Percentiles rank a stretch among this genome's conserved stretches.
phyloP scores from a whole-genome alignment of 1,140 invertebrate genomes.

The Medauroidea extradentata region DNA sequence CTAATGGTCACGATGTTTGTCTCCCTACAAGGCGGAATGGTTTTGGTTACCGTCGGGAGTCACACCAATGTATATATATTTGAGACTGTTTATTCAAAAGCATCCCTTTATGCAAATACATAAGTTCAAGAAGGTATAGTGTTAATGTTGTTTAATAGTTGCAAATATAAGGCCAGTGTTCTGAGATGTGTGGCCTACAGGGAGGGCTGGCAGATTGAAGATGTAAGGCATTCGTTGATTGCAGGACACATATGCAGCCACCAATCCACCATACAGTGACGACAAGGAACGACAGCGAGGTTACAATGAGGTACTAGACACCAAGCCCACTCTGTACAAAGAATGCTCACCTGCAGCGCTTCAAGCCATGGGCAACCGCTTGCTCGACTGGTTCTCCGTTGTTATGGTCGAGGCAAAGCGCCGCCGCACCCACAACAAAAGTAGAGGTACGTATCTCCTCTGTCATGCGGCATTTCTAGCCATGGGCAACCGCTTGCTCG shows the following conservation, averaged over 20 bases:
- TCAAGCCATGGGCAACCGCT: constrained; percentile 80
- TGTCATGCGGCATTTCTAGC: constrained; percentile 68
- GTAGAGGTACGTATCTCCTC: constrained; percentile 5
- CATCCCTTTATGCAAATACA: no score
- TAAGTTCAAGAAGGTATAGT: no score
- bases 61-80: no score
- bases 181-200: no score
- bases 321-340: constrained; percentile 40
- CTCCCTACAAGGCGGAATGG: no score
- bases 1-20: no score
- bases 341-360: constrained; percentile 65
- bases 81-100: no score
- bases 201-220: no score
- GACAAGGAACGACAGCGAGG: constrained; percentile 62
- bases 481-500: constrained; percentile 85
- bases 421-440: constrained; percentile 50
- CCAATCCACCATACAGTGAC: constrained; percentile 48
- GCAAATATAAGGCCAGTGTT: no score
- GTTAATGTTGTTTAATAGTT: no score
- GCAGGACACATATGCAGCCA: constrained; percentile 42
- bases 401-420: constrained; percentile 76
- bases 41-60: no score
- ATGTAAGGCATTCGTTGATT: no score
- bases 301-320: constrained; percentile 64
- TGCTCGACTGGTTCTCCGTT: constrained; percentile 92